Evolutionary conservation across 1,140 invertebrate genomes (phyloP), one percentile per base, ranked within the genome.

Genomic region (Drosophila bipectinata): DNA sequence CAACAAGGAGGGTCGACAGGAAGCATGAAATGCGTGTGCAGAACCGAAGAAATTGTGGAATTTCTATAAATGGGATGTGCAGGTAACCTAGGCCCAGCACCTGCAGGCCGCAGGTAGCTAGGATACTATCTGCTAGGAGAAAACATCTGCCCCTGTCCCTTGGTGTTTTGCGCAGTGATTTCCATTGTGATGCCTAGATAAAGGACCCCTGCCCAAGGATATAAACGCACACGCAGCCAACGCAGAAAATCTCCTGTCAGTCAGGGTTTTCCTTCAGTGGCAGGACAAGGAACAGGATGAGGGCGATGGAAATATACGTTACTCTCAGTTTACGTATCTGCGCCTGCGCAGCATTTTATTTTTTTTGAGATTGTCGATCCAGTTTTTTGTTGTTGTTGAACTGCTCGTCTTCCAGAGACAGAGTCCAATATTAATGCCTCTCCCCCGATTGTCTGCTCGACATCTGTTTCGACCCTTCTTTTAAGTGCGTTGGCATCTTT

Each of bases 401-500:
- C 82, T 87, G 66, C 62, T 78, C 39, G 12, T 6, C 61, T 72
- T 54, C 59, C 59, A 60, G 54, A 71, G 66, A 12, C 39, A 44
- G 41, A 44, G 41, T 44, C 41, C 41, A 32, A 79, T 44, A 44
- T 44, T 14, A 72, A 72, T 72, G 67, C 39, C 77, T 77, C 61
- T 47, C 72, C 61, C 34, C 57, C 56, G 39, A 58, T 62, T 55
- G 84, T 88, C 84, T 88, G 84, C 72, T 71, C 79, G 72, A 88
- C 84, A 88, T 88, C 83, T 87, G 83, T 88, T 89, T 58, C 75
- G 64, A 69, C 57, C 76, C 72, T 73, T 26, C 68, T 58, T 63
- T 82, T 69, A 57, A 72, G 80, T 84, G 64, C 82, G 64, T 85
- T 84, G 81, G 81, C 81, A 80, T 79, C 72, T 83, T 88, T 77